phyloP scores from a whole-genome alignment of 2,797 vertebrate species.

The Parambassis ranga region DNA sequence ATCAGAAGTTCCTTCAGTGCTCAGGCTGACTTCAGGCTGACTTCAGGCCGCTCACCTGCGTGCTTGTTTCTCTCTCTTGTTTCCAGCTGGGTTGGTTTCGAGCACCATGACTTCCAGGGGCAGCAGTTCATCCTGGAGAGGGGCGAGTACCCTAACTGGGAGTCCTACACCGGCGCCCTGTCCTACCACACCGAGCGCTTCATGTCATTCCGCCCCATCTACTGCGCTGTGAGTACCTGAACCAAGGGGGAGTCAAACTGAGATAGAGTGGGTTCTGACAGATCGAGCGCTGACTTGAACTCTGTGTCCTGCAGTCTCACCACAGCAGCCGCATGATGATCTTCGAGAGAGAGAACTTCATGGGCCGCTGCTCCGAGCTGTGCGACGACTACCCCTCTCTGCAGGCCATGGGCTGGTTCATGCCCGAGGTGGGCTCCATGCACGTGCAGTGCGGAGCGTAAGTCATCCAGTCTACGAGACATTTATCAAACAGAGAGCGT shows the following conservation, averaged over 20 bases:
- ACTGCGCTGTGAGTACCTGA: constrained; percentile 67
- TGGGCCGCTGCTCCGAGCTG: constrained; percentile 58
- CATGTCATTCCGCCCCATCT: constrained; percentile 72
- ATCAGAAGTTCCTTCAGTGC: too few relatives aligned
- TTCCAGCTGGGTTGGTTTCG: constrained; percentile 70
- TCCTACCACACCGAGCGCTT: constrained; percentile 72
- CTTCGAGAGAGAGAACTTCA: constrained; percentile 73
- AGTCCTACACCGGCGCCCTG: constrained; percentile 65
- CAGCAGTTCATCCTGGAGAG: constrained; percentile 77
- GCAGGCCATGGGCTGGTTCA: constrained; percentile 72
- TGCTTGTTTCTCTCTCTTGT: neutral
- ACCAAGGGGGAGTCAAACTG: neutral
- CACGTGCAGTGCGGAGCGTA: constrained; percentile 64
- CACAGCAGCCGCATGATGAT: constrained; percentile 70
- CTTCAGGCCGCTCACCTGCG: neutral
- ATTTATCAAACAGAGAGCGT: neutral
- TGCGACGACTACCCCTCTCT: constrained; percentile 74
- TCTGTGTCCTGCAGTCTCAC: constrained; percentile 49
- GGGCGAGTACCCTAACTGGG: constrained; percentile 75
- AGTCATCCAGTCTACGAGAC: constrained; percentile 23
- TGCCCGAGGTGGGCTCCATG: constrained; percentile 73
- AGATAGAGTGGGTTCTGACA: neutral
- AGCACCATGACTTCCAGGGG: constrained; percentile 75
- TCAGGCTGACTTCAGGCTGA: neutral
- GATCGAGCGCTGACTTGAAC: neutral